Percentiles rank a stretch among this genome's conserved stretches.
Conservation (phyloP, 1,140 invertebrate genomes). For the Luehdorfia chinensis region DNA sequence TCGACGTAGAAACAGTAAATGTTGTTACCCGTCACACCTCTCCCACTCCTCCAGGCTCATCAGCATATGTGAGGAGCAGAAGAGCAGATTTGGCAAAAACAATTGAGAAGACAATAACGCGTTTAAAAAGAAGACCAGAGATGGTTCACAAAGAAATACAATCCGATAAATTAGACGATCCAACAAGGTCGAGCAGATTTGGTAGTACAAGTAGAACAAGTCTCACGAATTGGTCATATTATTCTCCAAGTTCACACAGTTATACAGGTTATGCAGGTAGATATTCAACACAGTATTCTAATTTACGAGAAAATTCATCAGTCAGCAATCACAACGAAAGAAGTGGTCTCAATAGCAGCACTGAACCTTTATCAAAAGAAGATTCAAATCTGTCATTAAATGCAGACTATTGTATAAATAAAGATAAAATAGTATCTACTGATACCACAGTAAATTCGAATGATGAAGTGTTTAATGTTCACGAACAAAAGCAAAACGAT, state of each 20-base stretch:
- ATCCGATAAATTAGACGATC: constrained; percentile 81
- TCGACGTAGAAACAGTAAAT: constrained; percentile 73
- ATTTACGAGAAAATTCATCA: constrained; percentile 42
- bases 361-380: constrained; percentile 49
- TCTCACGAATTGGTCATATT: constrained; percentile 81
- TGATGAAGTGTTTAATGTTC: constrained; percentile 31
- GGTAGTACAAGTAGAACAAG: constrained; percentile 77
- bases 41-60: constrained; percentile 83
- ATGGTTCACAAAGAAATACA: constrained; percentile 83
- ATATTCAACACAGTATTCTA: constrained; percentile 68
- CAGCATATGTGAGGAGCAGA: constrained; percentile 80
- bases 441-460: constrained; percentile 27
- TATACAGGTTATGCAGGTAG: constrained; percentile 65
- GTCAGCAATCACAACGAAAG: constrained; percentile 44
- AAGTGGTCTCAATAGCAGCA: constrained; percentile 55
- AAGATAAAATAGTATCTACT: constrained; percentile 15
- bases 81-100: constrained; percentile 84
- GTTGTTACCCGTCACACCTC: constrained; percentile 86
- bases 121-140: constrained; percentile 75
- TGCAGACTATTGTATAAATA: constrained; percentile 34
- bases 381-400: constrained; percentile 26
- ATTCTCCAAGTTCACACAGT: constrained; percentile 79
- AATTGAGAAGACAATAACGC: constrained; percentile 81
- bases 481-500: constrained; percentile 41
- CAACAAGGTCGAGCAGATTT: constrained; percentile 80